A percentile compares a stretch with the other conserved stretches of the same genome.
Evolutionary conservation across 2,797 vertebrate species (phyloP).

Genomic region (Pangasius mekongensis): DNA sequence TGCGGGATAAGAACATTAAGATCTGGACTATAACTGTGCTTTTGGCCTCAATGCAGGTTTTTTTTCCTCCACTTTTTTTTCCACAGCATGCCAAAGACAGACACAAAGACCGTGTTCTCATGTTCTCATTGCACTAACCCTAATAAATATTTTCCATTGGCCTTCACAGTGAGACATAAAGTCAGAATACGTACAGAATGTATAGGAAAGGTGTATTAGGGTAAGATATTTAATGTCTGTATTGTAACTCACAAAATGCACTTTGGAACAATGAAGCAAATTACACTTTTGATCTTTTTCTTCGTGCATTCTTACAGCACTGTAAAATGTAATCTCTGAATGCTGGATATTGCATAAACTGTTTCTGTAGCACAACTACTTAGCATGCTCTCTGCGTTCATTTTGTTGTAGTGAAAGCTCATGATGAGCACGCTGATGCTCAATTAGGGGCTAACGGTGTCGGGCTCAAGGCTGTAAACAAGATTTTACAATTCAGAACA

Average conservation of each 20-base stretch:
- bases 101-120: slow-evolving; percentile 51
- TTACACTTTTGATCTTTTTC: slow-evolving; percentile 11
- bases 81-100: slow-evolving; percentile 58
- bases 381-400: slow-evolving; percentile 61
- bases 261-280: slow-evolving; percentile 17
- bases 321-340: slow-evolving; percentile 8
- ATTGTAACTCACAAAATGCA: background rate
- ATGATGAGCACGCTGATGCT: slow-evolving; percentile 74
- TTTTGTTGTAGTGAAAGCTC: slow-evolving; percentile 65
- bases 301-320: background rate
- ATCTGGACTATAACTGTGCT: slow-evolving; percentile 67
- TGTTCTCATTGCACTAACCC: slow-evolving; percentile 24
- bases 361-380: slow-evolving; percentile 56
- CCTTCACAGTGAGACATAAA: background rate
- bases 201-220: background rate
- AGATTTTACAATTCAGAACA: slow-evolving; percentile 70
- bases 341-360: slow-evolving; percentile 27
- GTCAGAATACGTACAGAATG: background rate
- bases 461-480: slow-evolving; percentile 68
- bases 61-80: slow-evolving; percentile 17
- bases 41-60: slow-evolving; percentile 56
- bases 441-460: slow-evolving; percentile 59
- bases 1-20: slow-evolving; percentile 67
- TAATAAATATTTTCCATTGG: slow-evolving; percentile 27
- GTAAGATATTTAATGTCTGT: slow-evolving; percentile 14